phyloP scores from a whole-genome alignment of 2,888 invertebrate species.

The Melanargia galathea region DNA sequence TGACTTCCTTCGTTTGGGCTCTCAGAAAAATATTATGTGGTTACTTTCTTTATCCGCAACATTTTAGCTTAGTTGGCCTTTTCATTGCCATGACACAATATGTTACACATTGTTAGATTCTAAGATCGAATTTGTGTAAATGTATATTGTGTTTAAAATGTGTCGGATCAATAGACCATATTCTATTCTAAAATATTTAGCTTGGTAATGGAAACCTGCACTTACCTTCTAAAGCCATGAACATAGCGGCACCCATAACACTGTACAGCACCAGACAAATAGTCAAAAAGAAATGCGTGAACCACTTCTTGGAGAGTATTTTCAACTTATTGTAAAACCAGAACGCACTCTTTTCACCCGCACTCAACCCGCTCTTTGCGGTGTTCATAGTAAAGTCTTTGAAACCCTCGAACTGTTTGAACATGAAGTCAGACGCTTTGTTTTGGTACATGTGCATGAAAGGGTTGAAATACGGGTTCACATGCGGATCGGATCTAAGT shows the following conservation, averaged over 20 bases:
- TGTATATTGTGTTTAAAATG: no score
- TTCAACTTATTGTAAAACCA: constrained; percentile 91
- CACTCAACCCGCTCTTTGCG: constrained; percentile 90
- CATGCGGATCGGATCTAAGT: constrained; percentile 63
- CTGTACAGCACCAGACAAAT: constrained; percentile 90
- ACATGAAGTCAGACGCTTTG: constrained; percentile 90
- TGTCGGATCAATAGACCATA: no score
- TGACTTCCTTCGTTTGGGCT: no score
- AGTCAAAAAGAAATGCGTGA: constrained; percentile 93
- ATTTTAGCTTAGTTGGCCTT: no score
- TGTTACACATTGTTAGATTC: no score
- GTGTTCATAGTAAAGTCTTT: constrained; percentile 88
- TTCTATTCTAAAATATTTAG: no score
- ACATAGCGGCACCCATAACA: constrained; percentile 90
- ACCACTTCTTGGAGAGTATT: constrained; percentile 91
- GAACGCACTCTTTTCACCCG: constrained; percentile 91
- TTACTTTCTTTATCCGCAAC: no score
- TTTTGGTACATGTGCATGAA: constrained; percentile 81
- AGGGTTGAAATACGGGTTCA: constrained; percentile 66
- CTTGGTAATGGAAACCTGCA: no score
- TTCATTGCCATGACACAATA: no score
- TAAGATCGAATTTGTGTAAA: no score
- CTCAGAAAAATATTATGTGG: no score
- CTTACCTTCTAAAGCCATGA: constrained; percentile 90
- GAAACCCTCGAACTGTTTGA: constrained; percentile 89